Conservation (phyloP, 2,113 vertebrate species). For the Percopsis transmontana region DNA sequence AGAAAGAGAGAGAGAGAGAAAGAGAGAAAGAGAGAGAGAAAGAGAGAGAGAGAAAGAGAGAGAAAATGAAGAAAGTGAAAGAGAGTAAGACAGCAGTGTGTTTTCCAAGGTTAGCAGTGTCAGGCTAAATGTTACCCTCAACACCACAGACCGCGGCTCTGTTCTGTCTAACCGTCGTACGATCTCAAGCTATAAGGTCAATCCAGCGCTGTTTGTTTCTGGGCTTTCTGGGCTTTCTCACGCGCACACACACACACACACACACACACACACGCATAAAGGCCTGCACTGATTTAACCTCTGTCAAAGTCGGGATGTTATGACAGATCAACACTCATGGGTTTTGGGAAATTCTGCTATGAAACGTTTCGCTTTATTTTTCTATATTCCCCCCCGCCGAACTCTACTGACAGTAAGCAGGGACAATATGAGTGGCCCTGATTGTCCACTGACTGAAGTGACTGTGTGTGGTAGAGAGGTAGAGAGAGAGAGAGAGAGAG, state of each 20-base stretch:
- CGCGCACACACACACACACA: too few relatives aligned
- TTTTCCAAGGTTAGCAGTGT: not conserved
- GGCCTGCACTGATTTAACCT: slow-evolving; percentile 34
- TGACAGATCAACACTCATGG: slow-evolving; percentile 22
- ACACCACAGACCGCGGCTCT: too few relatives aligned
- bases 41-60: slow-evolving; percentile 1
- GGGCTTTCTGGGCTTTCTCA: too few relatives aligned
- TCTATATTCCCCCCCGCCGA: not conserved
- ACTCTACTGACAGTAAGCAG: not conserved
- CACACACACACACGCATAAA: slow-evolving; percentile 6
- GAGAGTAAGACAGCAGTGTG: not conserved
- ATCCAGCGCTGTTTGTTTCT: too few relatives aligned
- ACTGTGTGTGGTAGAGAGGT: not conserved
- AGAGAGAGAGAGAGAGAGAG: slow-evolving; percentile 5
- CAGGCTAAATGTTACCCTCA: too few relatives aligned
- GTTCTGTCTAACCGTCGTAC: too few relatives aligned
- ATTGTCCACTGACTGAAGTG: not conserved
- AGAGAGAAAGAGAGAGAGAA: slow-evolving; percentile 5
- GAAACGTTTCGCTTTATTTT: slow-evolving; percentile 12
- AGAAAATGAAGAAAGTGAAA: slow-evolving; percentile 14
- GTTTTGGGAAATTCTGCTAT: slow-evolving; percentile 40
- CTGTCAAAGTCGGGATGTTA: slow-evolving; percentile 27
- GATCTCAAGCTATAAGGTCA: too few relatives aligned
- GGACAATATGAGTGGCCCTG: too few relatives aligned
- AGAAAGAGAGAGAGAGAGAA: not conserved